A percentile compares a stretch with the other conserved stretches of the same genome.
Conservation (phyloP, 2,113 vertebrate species). For the Phaethon lepturus region DNA sequence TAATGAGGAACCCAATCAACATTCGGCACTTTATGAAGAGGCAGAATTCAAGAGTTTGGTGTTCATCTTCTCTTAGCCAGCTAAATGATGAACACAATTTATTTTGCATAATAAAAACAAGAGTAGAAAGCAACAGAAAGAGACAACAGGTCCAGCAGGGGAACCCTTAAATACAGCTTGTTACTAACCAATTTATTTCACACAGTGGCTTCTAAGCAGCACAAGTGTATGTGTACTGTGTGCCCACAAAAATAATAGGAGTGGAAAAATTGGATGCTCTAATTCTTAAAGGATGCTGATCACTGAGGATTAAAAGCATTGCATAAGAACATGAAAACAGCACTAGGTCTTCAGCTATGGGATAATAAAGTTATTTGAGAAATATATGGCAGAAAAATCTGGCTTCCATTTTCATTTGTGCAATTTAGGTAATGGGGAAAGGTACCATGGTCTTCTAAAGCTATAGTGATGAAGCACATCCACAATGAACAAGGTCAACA, state of each 20-base stretch:
- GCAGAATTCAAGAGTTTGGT: not conserved
- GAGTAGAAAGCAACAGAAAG: not conserved
- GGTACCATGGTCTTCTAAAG: not conserved
- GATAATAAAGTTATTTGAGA: not conserved
- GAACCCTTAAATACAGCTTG: not conserved
- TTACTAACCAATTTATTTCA: conserved; percentile 6
- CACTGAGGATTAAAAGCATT: conserved; percentile 40
- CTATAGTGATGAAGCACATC: not conserved
- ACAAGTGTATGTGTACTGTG: not conserved
- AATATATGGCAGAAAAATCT: not conserved
- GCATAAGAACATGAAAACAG: conserved; percentile 32
- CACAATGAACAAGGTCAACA: conserved; percentile 17
- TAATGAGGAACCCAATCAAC: conserved; percentile 39
- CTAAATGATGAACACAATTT: not conserved
- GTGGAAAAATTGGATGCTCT: not conserved
- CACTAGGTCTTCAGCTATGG: not conserved
- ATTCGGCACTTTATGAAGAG: not conserved
- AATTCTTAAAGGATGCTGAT: conserved; percentile 8
- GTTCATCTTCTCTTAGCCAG: not conserved
- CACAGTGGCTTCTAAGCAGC: not conserved
- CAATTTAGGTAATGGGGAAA: not conserved
- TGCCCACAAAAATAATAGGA: not conserved
- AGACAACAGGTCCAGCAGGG: not conserved
- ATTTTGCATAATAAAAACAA: conserved; percentile 11
- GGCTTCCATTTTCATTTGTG: not conserved